Conservation (phyloP, 92 coral and sea anemone species). For the Micromussa lordhowensis region DNA sequence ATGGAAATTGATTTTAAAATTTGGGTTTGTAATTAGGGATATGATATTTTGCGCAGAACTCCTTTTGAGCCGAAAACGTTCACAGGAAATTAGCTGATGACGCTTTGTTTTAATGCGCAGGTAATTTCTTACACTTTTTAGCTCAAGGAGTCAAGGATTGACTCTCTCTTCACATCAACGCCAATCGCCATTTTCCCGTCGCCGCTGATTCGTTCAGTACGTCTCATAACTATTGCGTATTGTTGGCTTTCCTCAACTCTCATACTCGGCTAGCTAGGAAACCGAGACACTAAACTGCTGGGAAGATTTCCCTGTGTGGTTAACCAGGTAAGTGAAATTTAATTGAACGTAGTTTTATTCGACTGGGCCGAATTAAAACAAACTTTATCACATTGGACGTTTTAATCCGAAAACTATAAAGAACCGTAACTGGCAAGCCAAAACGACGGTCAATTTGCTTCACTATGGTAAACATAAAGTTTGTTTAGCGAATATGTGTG, state of each 20-base stretch:
- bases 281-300: neutral
- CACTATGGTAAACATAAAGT: constrained; percentile 25
- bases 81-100: constrained; percentile 36
- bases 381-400: constrained; percentile 5
- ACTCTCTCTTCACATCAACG: neutral
- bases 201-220: neutral
- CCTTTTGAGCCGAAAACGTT: constrained; percentile 29
- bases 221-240: neutral
- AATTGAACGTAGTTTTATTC: constrained; percentile 1
- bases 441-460: constrained; percentile 8
- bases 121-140: constrained; percentile 2
- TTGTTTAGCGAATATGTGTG: constrained; percentile 41
- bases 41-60: constrained; percentile 36
- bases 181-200: neutral
- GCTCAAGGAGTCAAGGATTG: neutral
- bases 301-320: neutral
- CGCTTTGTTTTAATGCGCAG: constrained; percentile 29
- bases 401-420: neutral
- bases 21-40: constrained; percentile 36
- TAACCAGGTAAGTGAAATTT: constrained; percentile 5
- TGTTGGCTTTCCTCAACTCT: neutral
- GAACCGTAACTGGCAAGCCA: neutral
- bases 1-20: constrained; percentile 39
- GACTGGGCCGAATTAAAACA: neutral
- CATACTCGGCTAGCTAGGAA: neutral